Evolutionary conservation across 2,113 vertebrate species (phyloP).

Genomic region (Varanus komodoensis): DNA sequence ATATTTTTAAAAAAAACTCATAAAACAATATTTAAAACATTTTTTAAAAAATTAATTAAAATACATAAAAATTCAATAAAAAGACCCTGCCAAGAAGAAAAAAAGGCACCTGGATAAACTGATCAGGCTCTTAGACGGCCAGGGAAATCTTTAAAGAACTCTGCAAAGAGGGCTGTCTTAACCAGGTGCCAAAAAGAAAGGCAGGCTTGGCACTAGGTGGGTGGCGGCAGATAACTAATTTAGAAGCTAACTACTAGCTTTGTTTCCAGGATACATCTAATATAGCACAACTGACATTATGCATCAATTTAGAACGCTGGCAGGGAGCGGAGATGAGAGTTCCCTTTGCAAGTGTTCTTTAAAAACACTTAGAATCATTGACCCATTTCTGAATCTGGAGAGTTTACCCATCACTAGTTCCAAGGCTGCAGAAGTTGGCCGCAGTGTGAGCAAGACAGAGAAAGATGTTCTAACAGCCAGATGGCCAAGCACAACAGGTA

Average conservation of each 20-base stretch:
- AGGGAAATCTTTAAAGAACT: no score
- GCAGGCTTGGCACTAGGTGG: no score
- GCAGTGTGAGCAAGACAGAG: background rate
- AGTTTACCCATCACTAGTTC: constrained; percentile 5
- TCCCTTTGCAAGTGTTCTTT: background rate
- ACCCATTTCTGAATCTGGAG: background rate
- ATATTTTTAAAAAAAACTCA: no score
- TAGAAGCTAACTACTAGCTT: background rate
- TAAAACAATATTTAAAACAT: no score
- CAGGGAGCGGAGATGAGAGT: background rate
- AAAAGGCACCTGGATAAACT: no score
- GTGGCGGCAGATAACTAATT: background rate
- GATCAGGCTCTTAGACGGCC: no score
- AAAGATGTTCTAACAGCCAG: background rate
- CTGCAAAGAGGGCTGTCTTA: no score
- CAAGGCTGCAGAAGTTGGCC: background rate
- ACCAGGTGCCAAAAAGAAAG: no score
- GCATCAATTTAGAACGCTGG: background rate
- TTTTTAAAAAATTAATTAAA: no score
- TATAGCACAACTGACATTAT: background rate
- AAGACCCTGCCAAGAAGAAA: no score
- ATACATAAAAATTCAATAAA: no score
- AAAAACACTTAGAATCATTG: background rate
- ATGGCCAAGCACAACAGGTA: background rate
- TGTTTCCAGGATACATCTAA: background rate